Evolutionary conservation across 2,888 invertebrate species (phyloP).

Genomic region (Netelia inedita): DNA sequence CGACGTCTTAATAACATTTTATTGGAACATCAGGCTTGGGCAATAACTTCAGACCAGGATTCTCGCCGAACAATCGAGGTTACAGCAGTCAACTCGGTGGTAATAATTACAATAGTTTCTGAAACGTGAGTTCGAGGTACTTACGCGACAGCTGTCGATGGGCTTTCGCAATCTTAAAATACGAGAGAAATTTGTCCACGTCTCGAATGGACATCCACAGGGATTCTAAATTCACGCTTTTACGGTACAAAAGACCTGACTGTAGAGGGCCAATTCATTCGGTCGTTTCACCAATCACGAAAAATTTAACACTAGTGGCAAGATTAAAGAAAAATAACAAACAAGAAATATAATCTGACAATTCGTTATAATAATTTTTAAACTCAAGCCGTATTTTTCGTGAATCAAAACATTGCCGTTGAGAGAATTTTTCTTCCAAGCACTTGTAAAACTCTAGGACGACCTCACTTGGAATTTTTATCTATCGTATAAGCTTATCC

Average conservation of each 20-base stretch:
- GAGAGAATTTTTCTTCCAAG: neutral
- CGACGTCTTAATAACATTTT: neutral
- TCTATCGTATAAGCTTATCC: constrained; percentile 10
- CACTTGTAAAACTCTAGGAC: neutral
- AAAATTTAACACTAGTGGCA: constrained; percentile 51
- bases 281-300: constrained; percentile 47
- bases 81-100: constrained; percentile 82
- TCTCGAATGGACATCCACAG: constrained; percentile 17
- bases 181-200: constrained; percentile 28
- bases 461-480: constrained; percentile 9
- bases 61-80: constrained; percentile 81
- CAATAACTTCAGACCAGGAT: constrained; percentile 82
- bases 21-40: constrained; percentile 76
- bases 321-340: constrained; percentile 37
- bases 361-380: constrained; percentile 41
- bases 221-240: constrained; percentile 40
- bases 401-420: neutral
- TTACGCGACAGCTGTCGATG: constrained; percentile 40
- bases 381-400: constrained; percentile 6
- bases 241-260: constrained; percentile 32
- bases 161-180: constrained; percentile 37
- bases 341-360: constrained; percentile 26
- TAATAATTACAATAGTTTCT: constrained; percentile 83
- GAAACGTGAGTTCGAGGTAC: constrained; percentile 70
- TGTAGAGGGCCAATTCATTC: constrained; percentile 20